Percentiles rank a stretch among this genome's conserved stretches.
These are phyloP conservation scores for Drosophila persimilis DNA, from an alignment of 1,140 invertebrate genomes.

Conservation along the genomic window DNA sequence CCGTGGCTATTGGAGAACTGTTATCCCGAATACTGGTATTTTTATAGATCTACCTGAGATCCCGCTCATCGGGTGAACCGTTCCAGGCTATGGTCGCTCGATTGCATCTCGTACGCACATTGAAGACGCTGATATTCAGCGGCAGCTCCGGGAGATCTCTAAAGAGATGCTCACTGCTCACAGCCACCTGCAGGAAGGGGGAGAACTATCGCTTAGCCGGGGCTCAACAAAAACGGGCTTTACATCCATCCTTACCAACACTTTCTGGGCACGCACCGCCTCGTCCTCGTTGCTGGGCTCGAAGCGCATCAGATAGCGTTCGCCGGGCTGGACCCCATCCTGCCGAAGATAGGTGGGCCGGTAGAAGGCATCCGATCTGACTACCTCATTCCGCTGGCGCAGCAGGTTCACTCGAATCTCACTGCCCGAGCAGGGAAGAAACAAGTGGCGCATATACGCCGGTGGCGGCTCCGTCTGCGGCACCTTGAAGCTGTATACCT, in stretches of 20 bases:
- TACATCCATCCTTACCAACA: conserved; percentile 46
- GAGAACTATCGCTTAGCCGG: background rate
- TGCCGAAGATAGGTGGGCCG: conserved; percentile 70
- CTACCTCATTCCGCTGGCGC: conserved; percentile 50
- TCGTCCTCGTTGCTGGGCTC: conserved; percentile 80
- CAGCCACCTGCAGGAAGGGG: conserved; percentile 53
- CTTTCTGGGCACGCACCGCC: conserved; percentile 72
- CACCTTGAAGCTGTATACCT: conserved; percentile 81
- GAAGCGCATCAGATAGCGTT: conserved; percentile 72
- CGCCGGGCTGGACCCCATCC: conserved; percentile 50
- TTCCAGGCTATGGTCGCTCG: conserved; percentile 78
- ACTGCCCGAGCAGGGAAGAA: conserved; percentile 75
- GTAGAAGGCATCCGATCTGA: conserved; percentile 58
- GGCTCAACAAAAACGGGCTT: background rate
- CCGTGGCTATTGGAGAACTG: too few relatives aligned
- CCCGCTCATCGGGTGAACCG: conserved; percentile 69
- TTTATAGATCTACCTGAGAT: conserved; percentile 54
- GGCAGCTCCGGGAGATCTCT: conserved; percentile 72
- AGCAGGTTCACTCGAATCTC: conserved; percentile 71
- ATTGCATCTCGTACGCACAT: conserved; percentile 70
- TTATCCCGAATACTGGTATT: background rate
- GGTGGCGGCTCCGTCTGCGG: conserved; percentile 35
- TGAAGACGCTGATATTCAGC: conserved; percentile 69
- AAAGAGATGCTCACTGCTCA: conserved; percentile 65
- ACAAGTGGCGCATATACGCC: conserved; percentile 58